Base-by-base conservation (phyloP, 2,113 vertebrate species). In the Pelvicachromis taeniatus region DNA sequence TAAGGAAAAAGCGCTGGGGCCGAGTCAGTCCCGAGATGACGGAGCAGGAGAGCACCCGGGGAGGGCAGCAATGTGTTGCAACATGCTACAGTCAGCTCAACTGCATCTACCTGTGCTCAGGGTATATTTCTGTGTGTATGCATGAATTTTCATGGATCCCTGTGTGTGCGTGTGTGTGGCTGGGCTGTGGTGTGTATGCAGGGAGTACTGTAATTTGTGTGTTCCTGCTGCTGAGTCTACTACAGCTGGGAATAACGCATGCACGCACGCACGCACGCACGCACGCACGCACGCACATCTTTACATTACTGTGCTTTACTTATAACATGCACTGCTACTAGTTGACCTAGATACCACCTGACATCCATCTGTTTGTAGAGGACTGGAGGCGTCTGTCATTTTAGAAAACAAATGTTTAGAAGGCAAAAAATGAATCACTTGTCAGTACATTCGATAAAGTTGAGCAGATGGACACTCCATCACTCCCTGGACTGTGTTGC, bases 1-100 rank as follows among this genome's bases (percentile, higher is more conserved):
- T 21, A 78, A 59, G 61, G 48, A 9, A 61, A 82, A 81, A 23
- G 68, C 1, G 1, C 16, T 9, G 3, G 54, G 78, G 81, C 89
- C 92, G 93, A 91, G 80, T 92, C 91, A 92, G 91, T 85, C 85
- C 82, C n/a, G 14, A 33, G 58, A 52, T 90, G 90, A 90, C 40
- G 21, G 52, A n/a, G 23, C 21, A 73, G 33, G 77, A 50, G 77
- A 86, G 59, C 70, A 52, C 70, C 81, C 0, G 2, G 54, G 6
- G 21, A 21, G 19, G 55, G 86, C 31, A 4, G 48, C 75, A 40
- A 17, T 19, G 38, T 85, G 42, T 68, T 58, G 81, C 77, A 82
- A 89, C 58, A 54, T 91, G 92, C 91, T 90, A 23, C 83, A 86
- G 88, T 91, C 89, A 92, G 91, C 91, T 89, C 68, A 9, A 31